Evolutionary conservation across 2,888 invertebrate species (phyloP), one percentile per base, ranked within the genome.

Genomic region (Hesperia comma): DNA sequence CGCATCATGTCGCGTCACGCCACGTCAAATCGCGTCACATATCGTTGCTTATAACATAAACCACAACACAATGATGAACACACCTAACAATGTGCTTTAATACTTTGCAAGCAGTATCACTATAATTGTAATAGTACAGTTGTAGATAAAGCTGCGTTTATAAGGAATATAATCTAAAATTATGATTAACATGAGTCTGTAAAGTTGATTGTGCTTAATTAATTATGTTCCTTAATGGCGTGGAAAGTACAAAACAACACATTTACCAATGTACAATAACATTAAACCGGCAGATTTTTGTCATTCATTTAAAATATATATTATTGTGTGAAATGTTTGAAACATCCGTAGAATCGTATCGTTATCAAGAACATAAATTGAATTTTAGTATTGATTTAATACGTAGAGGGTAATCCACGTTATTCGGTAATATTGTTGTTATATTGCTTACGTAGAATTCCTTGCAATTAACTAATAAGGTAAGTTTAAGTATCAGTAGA

Each of bases 401-500:
- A 49, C 49, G 10, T 49, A 19, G 49, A 4, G 4, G 6, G 4
- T 10, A 49, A 49, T 49, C 2, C 12, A 12, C 4, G 49, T 17
- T 10, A 49, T 46, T 46, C 7, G 12, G 17, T 46, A 46, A 15
- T 46, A 46, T 17, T 10, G 10, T 49, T 49, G 7, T 19, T 49
- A 19, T 49, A 19, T 19, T 49, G 49, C 19, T 17, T 19, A 10
- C 4, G 15, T 49, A 49, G 19, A 49, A 49, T 49, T 10, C 49
- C 8, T 49, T 43, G 6, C 49, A 19, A 49, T 19, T 19, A 49
- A 49, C 17, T 5, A n/a, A 19, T 49, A 49, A 49, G 49, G 49
- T 19, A 49, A 49, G 49, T 49, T 19, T 49, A 49, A 49, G 49
- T 49, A 8, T 17, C 15, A 10, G 19, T 49, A 49, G 49, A 19